These are phyloP conservation scores for Eurystomus glaucurus DNA, from an alignment of 2,797 vertebrate species.

Conservation along the genomic window DNA sequence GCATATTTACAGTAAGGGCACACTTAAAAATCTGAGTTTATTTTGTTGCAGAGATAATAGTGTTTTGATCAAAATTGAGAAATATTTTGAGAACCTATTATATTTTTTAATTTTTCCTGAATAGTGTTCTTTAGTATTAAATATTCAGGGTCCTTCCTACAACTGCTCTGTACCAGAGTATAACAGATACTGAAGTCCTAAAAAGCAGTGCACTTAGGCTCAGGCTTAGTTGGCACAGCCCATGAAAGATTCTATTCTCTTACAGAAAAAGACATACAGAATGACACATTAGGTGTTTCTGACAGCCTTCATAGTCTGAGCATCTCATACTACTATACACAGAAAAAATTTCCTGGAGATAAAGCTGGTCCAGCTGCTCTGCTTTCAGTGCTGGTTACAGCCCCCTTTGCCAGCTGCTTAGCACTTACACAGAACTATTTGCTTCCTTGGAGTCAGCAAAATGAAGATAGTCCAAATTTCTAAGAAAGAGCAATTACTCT, in stretches of 20 bases:
- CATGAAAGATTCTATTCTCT: neutral
- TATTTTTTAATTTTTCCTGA: neutral
- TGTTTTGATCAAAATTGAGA: neutral
- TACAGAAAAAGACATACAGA: neutral
- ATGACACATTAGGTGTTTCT: accelerated
- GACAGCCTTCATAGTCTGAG: neutral
- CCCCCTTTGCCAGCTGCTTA: neutral
- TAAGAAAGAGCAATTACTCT: neutral
- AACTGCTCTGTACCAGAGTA: neutral
- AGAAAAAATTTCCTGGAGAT: neutral
- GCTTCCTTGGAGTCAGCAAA: neutral
- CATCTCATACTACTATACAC: neutral
- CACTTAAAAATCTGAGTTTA: neutral
- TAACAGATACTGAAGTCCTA: neutral
- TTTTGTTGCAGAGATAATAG: neutral
- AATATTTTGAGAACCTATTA: neutral
- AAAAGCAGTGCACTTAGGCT: neutral
- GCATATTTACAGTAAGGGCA: neutral
- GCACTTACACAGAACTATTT: neutral
- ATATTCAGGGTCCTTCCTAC: neutral
- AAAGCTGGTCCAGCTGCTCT: neutral
- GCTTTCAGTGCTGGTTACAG: neutral
- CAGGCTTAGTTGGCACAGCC: neutral
- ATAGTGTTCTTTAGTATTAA: accelerated
- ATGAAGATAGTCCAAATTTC: neutral